phyloP scores from a whole-genome alignment of 2,797 vertebrate genomes.

The Hippoglossus hippoglossus region DNA sequence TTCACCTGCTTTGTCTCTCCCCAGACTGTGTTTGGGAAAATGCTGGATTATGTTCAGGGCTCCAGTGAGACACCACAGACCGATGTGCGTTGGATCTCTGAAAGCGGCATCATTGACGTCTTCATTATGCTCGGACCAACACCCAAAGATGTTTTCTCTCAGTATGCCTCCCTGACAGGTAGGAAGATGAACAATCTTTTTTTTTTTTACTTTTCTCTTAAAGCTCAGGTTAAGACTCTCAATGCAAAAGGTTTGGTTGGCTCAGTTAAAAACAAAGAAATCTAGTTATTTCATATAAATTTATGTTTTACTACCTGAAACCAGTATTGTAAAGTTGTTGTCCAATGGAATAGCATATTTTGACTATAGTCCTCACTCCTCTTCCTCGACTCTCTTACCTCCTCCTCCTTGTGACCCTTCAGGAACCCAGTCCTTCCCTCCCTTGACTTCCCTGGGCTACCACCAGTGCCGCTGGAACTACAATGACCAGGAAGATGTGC shows the following conservation, averaged over 20 bases:
- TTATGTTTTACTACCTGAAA: not conserved
- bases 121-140: constrained; percentile 92
- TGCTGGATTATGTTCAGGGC: constrained; percentile 89
- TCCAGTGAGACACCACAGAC: constrained; percentile 93
- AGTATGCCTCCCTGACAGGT: constrained; percentile 93
- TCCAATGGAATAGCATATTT: too few species aligned
- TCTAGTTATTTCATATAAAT: too few species aligned
- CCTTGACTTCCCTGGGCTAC: constrained; percentile 89
- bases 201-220: not conserved
- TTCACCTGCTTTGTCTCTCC: constrained; percentile 11
- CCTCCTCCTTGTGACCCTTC: not conserved
- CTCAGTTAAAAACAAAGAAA: too few species aligned
- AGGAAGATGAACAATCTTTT: constrained; percentile 10
- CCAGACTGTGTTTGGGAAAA: constrained; percentile 87
- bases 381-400: not conserved
- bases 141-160: constrained; percentile 85
- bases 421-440: constrained; percentile 96
- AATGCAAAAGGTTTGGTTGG: too few species aligned
- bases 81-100: constrained; percentile 94
- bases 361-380: too few species aligned
- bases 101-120: constrained; percentile 92
- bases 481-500: constrained; percentile 93
- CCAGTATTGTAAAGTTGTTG: not conserved
- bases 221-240: too few species aligned
- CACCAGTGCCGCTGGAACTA: constrained; percentile 99